Evolutionary conservation across 2,797 vertebrate genomes (phyloP), one percentile per base, ranked within the genome.

Genomic region (Vespertilio murinus): DNA sequence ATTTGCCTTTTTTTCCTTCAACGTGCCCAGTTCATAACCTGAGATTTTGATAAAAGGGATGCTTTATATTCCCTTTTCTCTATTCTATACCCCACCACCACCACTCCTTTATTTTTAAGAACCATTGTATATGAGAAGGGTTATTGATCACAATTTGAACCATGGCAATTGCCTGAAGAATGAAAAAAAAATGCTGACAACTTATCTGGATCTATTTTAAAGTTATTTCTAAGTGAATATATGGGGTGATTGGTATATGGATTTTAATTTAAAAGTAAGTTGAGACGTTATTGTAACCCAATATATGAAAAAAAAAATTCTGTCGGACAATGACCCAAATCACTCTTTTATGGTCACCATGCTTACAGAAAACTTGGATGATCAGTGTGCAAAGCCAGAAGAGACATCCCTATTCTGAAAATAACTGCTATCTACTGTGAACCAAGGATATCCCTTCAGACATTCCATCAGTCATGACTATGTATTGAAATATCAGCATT

Each of bases 191-290:
- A 56, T 35, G 20, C 49, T 38, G n/a, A 40, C 16, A 54, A 45
- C 2, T 4, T 75, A 52, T 94, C 56, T 49, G 71, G 47, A 13
- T 89, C 12, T 22, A 5, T 61, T 86, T 91, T 38, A 80, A 83
- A 89, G n/a, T 33, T 22, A 88, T 81, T 85, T 95, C 40, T 75
- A 74, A 87, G 56, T 28, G 65, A 89, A 84, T 17, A 87, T 17
- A 64, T 45, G 17, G 3, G 42, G 7, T 49, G 18, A 17, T 30
- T 85, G 38, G 35, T 9, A 5, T 33, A 11, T 10, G 12, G 2
- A 74, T 77, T 91, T 93, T 56, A 84, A 78, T 87, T 73, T 33
- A 49, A 88, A 91, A 71, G n/a, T 73, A 79, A 33, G 54, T 17
- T 69, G 40, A 85, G n/a, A 82, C 38, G 7, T 12, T 38, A 0